Evolutionary conservation across 2,113 vertebrate genomes (phyloP).

Genomic region (Esox niger): DNA sequence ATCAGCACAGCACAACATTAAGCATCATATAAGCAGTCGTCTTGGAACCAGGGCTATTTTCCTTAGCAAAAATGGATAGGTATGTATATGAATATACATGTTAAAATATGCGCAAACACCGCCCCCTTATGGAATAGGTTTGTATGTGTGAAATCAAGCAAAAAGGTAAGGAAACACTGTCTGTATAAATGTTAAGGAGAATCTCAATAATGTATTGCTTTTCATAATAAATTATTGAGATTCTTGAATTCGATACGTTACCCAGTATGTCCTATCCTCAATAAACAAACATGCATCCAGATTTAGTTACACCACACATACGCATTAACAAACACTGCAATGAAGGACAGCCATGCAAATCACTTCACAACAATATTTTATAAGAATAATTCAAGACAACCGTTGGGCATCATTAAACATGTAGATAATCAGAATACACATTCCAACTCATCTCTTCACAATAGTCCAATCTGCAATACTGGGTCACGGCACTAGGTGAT

Average conservation of each 20-base stretch:
- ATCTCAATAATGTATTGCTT: not conserved
- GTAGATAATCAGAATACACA: too few relatives aligned
- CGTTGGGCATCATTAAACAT: not conserved
- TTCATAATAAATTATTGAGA: not conserved
- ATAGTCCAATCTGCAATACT: slow-evolving; percentile 53
- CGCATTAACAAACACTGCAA: not conserved
- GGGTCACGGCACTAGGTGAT: slow-evolving; percentile 66
- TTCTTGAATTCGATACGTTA: not conserved
- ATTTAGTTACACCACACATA: not conserved
- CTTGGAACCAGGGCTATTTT: not conserved
- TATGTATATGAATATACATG: not conserved
- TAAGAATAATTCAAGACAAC: too few relatives aligned
- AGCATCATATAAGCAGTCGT: not conserved
- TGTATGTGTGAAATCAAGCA: not conserved
- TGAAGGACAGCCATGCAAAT: too few relatives aligned
- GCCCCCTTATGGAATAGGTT: slow-evolving; percentile 56
- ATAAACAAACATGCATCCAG: not conserved
- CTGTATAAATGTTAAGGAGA: not conserved
- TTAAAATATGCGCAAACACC: slow-evolving; percentile 36
- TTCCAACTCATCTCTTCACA: not conserved
- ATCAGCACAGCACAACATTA: too few relatives aligned
- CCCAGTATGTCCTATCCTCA: not conserved
- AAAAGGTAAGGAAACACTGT: not conserved
- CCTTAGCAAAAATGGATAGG: not conserved
- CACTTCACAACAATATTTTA: too few relatives aligned